These are phyloP conservation scores for Rana temporaria DNA, from an alignment of 2,113 vertebrate species.

Conservation along the genomic window DNA sequence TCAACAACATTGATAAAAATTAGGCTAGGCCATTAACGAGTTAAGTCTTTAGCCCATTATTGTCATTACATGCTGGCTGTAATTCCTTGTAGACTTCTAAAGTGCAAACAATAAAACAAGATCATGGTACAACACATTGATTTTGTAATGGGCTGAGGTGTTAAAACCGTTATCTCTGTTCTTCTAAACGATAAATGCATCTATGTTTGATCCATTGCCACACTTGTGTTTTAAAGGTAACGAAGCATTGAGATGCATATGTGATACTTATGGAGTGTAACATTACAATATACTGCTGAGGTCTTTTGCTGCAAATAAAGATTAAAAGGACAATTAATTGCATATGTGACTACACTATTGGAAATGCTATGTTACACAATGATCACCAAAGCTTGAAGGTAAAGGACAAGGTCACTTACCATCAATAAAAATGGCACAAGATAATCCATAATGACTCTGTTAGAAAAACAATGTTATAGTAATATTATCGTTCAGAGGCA, in stretches of 20 bases:
- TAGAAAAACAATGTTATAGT: constrained; percentile 29
- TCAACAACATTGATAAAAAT: neutral
- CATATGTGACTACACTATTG: constrained; percentile 2
- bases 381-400: constrained; percentile 41
- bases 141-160: neutral
- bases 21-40: neutral
- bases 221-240: constrained; percentile 24
- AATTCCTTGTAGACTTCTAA: neutral
- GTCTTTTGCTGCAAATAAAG: constrained; percentile 36
- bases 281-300: neutral
- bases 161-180: constrained; percentile 1
- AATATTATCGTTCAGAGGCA: constrained; percentile 16
- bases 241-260: constrained; percentile 29
- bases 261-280: constrained; percentile 5
- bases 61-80: neutral
- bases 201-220: constrained; percentile 4
- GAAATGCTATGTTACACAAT: constrained; percentile 28
- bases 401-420: constrained; percentile 60
- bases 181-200: constrained; percentile 5
- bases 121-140: neutral
- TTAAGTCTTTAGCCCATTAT: neutral
- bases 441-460: constrained; percentile 65
- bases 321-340: constrained; percentile 41
- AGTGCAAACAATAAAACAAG: constrained; percentile 4
- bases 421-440: constrained; percentile 34